Base-by-base conservation (phyloP, 2,113 vertebrate genomes). In the Choloepus hoffmanni region DNA sequence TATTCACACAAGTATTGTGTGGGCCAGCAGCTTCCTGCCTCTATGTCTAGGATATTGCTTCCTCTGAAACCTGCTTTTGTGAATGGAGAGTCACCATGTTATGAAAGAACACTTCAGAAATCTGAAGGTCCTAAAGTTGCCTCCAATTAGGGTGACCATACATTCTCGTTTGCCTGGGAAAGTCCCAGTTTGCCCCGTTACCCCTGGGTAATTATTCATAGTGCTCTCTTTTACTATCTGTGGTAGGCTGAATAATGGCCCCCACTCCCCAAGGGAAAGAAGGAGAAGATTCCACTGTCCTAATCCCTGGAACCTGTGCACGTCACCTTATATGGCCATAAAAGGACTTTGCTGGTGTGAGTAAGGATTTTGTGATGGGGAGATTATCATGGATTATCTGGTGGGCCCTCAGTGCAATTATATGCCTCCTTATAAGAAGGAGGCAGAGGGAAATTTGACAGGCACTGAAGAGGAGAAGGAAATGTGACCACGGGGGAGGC, bases 81-180 rank as follows among this genome's bases (percentile, higher is more conserved):
- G 28, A 88, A 55, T 83, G 70, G 28, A 77, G 2, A 21, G 60
- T 77, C 6, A 70, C 10, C 16, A 55, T 40, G 36, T 94, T 90
- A 82, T 50, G 40, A 90, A 58, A 85, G 45, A 74, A 43, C 21
- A 84, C 53, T 73, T 86, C 45, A 74, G 65, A 73, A 93, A 93
- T 74, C 26, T 58, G 45, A 96, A 96, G 33, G 11, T 48, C 45
- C 28, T 36, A 74, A 79, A 67, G 65, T 58, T 86, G 50, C 7
- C 58, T 93, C 48, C 58, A 67, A 74, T 50, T 85, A 68, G 15
- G 5, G 18, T 86, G 28, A 73, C 13, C 36, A 63, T 48, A 43
- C 48, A 81, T 60, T 68, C 23, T 10, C 0, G 5, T 85, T 90
- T 90, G n/a, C 15, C n/a, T 65, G 5, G n/a, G 28, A n/a, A 3